Evolutionary conservation across 2,797 vertebrate genomes (phyloP).

Genomic region (Cottoperca gobio): DNA sequence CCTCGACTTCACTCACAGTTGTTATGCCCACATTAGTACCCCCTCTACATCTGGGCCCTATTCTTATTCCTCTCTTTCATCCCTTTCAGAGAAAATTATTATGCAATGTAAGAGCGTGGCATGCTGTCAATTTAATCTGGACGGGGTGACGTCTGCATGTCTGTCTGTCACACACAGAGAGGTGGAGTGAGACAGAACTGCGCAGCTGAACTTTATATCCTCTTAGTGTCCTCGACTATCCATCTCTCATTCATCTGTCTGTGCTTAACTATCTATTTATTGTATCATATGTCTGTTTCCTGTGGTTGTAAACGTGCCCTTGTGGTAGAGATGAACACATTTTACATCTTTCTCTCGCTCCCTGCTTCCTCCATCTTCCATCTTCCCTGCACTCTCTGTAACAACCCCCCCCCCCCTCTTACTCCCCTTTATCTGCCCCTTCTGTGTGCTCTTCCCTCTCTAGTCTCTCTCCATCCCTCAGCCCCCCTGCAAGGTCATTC

Average conservation of each 20-base stretch:
- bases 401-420: constrained; percentile 28
- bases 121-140: constrained; percentile 80
- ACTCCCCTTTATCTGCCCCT: constrained; percentile 47
- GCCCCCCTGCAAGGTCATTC: constrained; percentile 85
- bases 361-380: constrained; percentile 15
- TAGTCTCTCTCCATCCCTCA: constrained; percentile 58
- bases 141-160: constrained; percentile 65
- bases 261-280: constrained; percentile 40
- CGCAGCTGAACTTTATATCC: constrained; percentile 77
- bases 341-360: background rate
- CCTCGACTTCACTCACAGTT: constrained; percentile 1
- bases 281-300: constrained; percentile 27
- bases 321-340: constrained; percentile 16
- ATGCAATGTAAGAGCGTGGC: constrained; percentile 64
- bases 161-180: constrained; percentile 51
- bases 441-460: constrained; percentile 49
- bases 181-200: constrained; percentile 55
- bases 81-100: constrained; percentile 74
- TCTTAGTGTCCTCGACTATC: constrained; percentile 73
- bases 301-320: constrained; percentile 15
- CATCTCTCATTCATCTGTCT: constrained; percentile 58
- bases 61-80: constrained; percentile 70
- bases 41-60: constrained; percentile 53
- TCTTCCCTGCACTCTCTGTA: constrained; percentile 17
- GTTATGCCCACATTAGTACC: constrained; percentile 1